Base-by-base conservation (phyloP, 2,113 vertebrate species). In the Oncorhynchus gorbuscha region DNA sequence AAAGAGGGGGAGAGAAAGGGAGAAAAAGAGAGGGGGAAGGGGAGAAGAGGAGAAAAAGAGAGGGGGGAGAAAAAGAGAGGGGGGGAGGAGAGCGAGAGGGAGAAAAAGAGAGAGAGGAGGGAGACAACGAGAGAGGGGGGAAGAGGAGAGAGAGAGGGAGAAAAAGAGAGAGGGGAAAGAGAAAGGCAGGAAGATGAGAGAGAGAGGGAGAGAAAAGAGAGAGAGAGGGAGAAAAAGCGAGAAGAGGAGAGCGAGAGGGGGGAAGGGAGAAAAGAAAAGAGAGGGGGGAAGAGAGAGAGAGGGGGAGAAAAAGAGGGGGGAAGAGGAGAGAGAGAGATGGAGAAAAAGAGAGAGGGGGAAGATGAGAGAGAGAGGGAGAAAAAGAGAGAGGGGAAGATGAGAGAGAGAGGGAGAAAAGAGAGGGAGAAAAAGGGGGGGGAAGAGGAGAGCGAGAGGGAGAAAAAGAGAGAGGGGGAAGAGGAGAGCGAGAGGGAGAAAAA, bases 171-270 rank as follows among this genome's bases (percentile, higher is more conserved):
- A 24, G 30, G 59, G 55, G 71, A 30, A 74, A 30, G 2, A 0
- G 30, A 32, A 4, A 4, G 30, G 30, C 4, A 32, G 24, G 24
- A 24, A 45, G 39, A 45, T 8, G 24, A 24, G 24, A 45, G 8
- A 2, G 61, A 45, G 8, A 2, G 61, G 73, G n/a, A n/a, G 30
- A 61, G 55, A 75, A 1, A 24, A 24, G 24, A n/a, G 24, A 28
- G 39, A 77, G 79, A 78, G 79, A 2, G 28, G 28, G n/a, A n/a
- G n/a, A n/a, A n/a, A n/a, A n/a, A n/a, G n/a, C n/a, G n/a, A n/a
- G 28, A 3, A 24, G 24, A 24, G 24, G 24, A 69, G 79, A 78
- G 79, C 79, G 83, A 69, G 75, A n/a, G n/a, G n/a, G n/a, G n/a
- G n/a, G n/a, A n/a, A 28, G 28, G 3, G 28, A 3, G 28, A 28